These are phyloP conservation scores for Varanus komodoensis DNA, from an alignment of 2,113 vertebrate genomes.

Conservation along the genomic window DNA sequence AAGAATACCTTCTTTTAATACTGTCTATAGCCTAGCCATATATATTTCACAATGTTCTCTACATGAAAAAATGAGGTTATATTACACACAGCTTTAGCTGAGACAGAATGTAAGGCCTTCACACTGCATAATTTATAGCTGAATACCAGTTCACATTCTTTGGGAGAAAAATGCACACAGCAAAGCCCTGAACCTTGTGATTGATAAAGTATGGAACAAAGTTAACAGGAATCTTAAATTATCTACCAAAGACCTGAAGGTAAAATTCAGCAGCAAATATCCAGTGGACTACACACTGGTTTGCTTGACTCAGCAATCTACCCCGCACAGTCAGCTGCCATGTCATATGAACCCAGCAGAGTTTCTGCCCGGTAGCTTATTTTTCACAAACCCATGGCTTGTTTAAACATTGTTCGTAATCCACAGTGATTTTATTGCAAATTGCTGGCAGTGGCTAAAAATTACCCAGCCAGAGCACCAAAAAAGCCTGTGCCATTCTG, in stretches of 20 bases:
- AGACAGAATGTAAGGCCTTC: conserved; percentile 42
- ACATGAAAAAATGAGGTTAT: conserved; percentile 61
- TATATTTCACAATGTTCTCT: conserved; percentile 49
- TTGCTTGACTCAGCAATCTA: no score
- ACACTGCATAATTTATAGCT: conserved; percentile 40
- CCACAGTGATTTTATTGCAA: no score
- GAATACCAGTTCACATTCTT: conserved; percentile 45
- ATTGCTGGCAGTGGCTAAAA: no score
- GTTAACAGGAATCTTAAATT: conserved; percentile 49
- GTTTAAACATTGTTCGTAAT: no score
- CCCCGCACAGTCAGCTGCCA: no score
- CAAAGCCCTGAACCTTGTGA: conserved; percentile 41
- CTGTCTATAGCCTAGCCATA: conserved; percentile 34
- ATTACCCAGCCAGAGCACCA: no score
- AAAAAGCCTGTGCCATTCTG: no score
- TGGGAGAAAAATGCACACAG: conserved; percentile 38
- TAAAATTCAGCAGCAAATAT: neutral
- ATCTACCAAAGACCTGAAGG: conserved; percentile 28
- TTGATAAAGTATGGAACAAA: conserved; percentile 33
- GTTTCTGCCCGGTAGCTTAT: no score
- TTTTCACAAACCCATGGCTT: no score
- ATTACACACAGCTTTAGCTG: conserved; percentile 39
- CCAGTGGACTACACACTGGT: neutral
- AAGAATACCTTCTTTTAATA: neutral
- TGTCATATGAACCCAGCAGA: no score